These are phyloP conservation scores for Gymnocephalus cernua DNA, from an alignment of 2,113 vertebrate species.

Conservation along the genomic window DNA sequence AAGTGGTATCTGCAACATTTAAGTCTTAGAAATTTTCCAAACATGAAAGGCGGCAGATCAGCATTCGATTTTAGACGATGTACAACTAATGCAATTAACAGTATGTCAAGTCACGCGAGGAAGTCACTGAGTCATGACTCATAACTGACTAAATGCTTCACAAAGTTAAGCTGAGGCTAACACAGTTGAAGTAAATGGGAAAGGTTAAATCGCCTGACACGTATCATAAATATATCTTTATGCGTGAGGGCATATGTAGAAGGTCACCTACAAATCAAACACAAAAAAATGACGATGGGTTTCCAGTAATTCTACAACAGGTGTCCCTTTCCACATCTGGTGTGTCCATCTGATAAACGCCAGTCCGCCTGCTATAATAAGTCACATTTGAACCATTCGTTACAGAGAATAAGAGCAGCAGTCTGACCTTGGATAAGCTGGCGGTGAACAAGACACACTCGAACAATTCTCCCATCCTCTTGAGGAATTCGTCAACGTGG, in stretches of 20 bases:
- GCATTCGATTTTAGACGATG: constrained; percentile 2
- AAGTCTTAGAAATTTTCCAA: not conserved
- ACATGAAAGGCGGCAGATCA: not conserved
- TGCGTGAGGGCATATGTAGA: not conserved
- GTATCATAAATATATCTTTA: constrained; percentile 29
- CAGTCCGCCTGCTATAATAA: not conserved
- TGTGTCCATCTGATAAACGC: not conserved
- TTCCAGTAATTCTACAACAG: constrained; percentile 17
- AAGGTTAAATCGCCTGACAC: constrained; percentile 31
- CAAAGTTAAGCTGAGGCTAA: not conserved
- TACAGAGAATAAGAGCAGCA: not conserved
- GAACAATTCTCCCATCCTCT: constrained; percentile 96
- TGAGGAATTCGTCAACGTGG: constrained; percentile 95
- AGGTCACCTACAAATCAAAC: constrained; percentile 16
- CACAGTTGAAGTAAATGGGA: constrained; percentile 43
- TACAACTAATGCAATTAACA: too few species aligned
- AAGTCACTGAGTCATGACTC: not conserved
- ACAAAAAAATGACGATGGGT: not conserved
- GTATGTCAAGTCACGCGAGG: not conserved
- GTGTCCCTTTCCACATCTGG: not conserved
- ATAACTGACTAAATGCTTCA: not conserved
- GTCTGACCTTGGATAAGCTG: constrained; percentile 95
- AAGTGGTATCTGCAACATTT: not conserved
- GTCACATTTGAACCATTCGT: not conserved
- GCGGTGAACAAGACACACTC: constrained; percentile 98